A percentile compares a stretch with the other conserved stretches of the same genome.
Conservation (phyloP, 2,888 invertebrate genomes). For the Acleris sparsana region DNA sequence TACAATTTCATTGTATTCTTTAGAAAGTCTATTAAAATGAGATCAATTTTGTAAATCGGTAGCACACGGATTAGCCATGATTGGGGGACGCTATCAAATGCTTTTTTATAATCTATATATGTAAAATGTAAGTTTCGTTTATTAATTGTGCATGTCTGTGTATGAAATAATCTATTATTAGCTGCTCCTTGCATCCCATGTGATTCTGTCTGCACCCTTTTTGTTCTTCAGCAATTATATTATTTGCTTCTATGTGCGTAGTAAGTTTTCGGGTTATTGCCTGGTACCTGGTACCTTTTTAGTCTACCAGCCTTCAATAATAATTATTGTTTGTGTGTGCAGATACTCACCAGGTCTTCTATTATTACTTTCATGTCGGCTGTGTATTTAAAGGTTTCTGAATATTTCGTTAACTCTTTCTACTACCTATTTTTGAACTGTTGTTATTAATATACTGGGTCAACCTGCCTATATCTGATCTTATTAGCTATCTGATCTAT, state of each 20-base stretch:
- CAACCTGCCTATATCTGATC: constrained; percentile 38
- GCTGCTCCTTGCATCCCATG: too few relatives aligned
- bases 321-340: constrained; percentile 41
- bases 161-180: too few relatives aligned
- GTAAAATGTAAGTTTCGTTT: too few relatives aligned
- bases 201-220: constrained; percentile 26
- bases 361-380: constrained; percentile 36
- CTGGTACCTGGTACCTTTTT: too few relatives aligned
- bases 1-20: background rate
- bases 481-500: constrained; percentile 36
- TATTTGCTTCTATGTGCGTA: constrained; percentile 18
- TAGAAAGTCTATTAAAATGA: too few relatives aligned
- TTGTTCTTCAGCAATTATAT: constrained; percentile 32
- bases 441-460: constrained; percentile 39
- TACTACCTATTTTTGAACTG: too few relatives aligned
- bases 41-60: constrained; percentile 14
- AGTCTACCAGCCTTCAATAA: constrained; percentile 36
- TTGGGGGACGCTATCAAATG: constrained; percentile 39
- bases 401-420: too few relatives aligned
- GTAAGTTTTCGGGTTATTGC: background rate
- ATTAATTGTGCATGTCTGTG: too few relatives aligned
- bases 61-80: constrained; percentile 36
- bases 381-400: constrained; percentile 26
- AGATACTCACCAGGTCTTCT: constrained; percentile 38
- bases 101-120: background rate